Percentiles rank a stretch among this genome's conserved stretches.
These are phyloP conservation scores for Dolichoris vasculosae DNA, from an alignment of 1,140 invertebrate genomes.

Conservation along the genomic window DNA sequence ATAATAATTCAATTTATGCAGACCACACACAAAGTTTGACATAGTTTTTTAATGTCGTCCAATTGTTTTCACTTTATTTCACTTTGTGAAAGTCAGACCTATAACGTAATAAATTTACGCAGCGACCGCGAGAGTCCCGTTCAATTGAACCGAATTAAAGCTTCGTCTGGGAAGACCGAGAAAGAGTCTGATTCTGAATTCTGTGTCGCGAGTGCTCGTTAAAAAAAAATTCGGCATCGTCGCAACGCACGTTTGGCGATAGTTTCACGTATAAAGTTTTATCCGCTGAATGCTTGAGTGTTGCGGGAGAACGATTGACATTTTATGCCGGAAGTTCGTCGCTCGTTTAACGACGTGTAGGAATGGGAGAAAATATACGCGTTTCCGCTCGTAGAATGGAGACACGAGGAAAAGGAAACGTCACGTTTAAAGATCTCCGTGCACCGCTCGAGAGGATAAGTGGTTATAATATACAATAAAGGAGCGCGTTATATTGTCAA, in stretches of 20 bases:
- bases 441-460: not conserved
- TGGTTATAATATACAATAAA: slow-evolving; percentile 25
- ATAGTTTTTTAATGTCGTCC: slow-evolving; percentile 36
- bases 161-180: not conserved
- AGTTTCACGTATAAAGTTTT: slow-evolving; percentile 29
- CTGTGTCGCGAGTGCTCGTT: slow-evolving; percentile 9
- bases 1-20: slow-evolving; percentile 6
- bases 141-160: slow-evolving; percentile 39
- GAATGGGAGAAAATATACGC: slow-evolving; percentile 48
- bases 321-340: slow-evolving; percentile 46
- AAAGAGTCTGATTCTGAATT: slow-evolving; percentile 35
- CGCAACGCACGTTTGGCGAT: not conserved
- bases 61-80: slow-evolving; percentile 48
- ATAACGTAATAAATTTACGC: slow-evolving; percentile 26
- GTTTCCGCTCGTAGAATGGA: slow-evolving; percentile 31
- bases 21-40: not conserved
- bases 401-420: slow-evolving; percentile 47
- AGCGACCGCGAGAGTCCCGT: not conserved
- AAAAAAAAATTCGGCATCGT: slow-evolving; percentile 14
- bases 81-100: slow-evolving; percentile 28
- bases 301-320: slow-evolving; percentile 39
- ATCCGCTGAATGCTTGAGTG: slow-evolving; percentile 15
- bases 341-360: slow-evolving; percentile 46
- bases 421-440: slow-evolving; percentile 37
- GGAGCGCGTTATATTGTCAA: not conserved